Evolutionary conservation across 2,113 vertebrate species (phyloP), one percentile per base, ranked within the genome.

Genomic region (cattle (Bos taurus)): DNA sequence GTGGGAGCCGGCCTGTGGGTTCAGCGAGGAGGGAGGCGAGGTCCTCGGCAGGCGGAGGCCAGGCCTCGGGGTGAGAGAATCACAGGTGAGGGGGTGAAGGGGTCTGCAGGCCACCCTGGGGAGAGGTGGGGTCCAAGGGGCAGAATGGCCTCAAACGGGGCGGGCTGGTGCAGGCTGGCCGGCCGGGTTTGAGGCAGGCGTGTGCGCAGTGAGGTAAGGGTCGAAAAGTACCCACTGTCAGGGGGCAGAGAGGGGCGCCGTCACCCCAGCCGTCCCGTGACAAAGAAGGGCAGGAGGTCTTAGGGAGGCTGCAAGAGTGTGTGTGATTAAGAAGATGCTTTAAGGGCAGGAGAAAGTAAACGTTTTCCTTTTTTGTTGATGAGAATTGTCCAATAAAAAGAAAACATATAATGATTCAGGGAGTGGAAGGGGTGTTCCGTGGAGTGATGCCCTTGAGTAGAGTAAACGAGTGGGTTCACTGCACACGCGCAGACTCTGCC

Each of bases 131-230:
- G 26, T 26, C 28, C 28, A 17, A 52, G 19, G 30, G 84, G 48
- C 23, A 71, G 67, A 71, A 21, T 6, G n/a, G 33, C 62, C 62
- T 48, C 28, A 6, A 21, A 71, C 4, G 0, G 23, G 30, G 28
- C 5, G 0, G 57, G 36, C 3, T 36, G 23, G 78, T 36, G 28
- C 33, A 0, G 33, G 26, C 5, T 28, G 9, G 57, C n/a, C 8
- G 2, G 1, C 16, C 0, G 7, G 77, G 16, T 52, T 33, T 30
- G 36, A 40, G 5, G 25, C 16, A 2, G 7, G 14, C 1, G 2
- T 40, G 9, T 2, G 13, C 4, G 5, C 0, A 2, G 33, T 15
- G 56, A 86, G 26, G 13, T 28, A 15, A 48, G 14, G 17, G 9
- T 21, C 16, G 3, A 13, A 12, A 17, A 12, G 10, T 6, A 43